Evolutionary conservation across 2,113 vertebrate species (phyloP).

Genomic region (Psettodes erumei): DNA sequence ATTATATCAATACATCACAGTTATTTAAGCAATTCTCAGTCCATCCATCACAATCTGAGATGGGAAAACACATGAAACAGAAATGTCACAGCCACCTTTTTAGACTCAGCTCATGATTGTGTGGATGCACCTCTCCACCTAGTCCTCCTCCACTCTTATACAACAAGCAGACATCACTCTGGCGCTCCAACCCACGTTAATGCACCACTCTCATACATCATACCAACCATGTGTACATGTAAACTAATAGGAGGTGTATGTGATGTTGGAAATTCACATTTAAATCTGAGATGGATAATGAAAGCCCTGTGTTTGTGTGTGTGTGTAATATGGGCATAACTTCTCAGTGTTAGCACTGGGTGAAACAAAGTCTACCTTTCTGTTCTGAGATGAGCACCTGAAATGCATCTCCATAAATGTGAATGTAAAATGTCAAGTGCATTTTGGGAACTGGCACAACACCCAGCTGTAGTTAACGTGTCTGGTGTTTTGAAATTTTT

Average conservation of each 20-base stretch:
- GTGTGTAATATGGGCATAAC: neutral
- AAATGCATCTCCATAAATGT: constrained; percentile 9
- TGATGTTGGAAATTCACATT: constrained; percentile 39
- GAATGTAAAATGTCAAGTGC: constrained; percentile 30
- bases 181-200: constrained; percentile 59
- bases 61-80: neutral
- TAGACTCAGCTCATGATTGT: constrained; percentile 17
- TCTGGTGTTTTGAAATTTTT: neutral
- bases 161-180: constrained; percentile 44
- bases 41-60: neutral
- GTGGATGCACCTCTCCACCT: constrained; percentile 37
- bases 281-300: constrained; percentile 44
- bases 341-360: neutral
- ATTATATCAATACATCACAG: neutral
- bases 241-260: constrained; percentile 42
- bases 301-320: neutral
- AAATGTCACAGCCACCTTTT: constrained; percentile 19
- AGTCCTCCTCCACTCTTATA: constrained; percentile 65
- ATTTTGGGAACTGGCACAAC: neutral
- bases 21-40: neutral
- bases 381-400: constrained; percentile 9
- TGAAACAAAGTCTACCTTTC: neutral
- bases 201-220: constrained; percentile 20
- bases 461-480: neutral
- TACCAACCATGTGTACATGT: constrained; percentile 6